Base-by-base conservation (phyloP, 2,113 vertebrate genomes). In the Amblyornis subalaris region DNA sequence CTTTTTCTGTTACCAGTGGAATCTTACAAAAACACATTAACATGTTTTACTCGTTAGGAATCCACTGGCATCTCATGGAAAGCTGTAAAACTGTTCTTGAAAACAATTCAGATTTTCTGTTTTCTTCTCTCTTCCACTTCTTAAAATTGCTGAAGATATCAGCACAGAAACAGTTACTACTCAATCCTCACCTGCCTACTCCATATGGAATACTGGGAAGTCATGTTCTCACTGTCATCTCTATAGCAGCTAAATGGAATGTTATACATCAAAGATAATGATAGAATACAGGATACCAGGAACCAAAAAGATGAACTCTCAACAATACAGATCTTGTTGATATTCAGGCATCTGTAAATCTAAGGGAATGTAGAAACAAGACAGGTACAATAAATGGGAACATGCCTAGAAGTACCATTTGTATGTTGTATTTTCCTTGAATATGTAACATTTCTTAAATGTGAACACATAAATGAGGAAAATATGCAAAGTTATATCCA, bases 21-120 rank as follows among this genome's bases (percentile, higher is more conserved):
- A 95, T 89, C 84, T 78, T 70, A 85, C 61, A 83, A 72, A 93
- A 89, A 84, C 70, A 85, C 22, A 77, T 67, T 85, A 78, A 67
- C 54, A 79, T 94, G 84, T 88, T 96, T 93, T 94, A 85, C 35
- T 94, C 89, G 85, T 94, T 91, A 95, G 81, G 47, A 85, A 73
- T 85, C 66, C 35, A 82, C 58, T 82, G 89, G 76, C 7, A 0
- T 92, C 66, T 75, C 66, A 73, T 62, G 74, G 77, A 95, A 91
- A 94, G 89, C 89, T 85, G 76, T 74, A 92, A 93, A 93, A 94
- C 35, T 0, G 2, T 87, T 84, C 74, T 69, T 79, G 77, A 94
- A 92, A 91, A 82, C 53, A 72, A 91, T 79, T 94, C 66, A 79
- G 47, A 72, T 82, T 87, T 86, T 87, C 44, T 75, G 44, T 19